Conservation (phyloP, 2,113 vertebrate genomes). For the Psophia crepitans region DNA sequence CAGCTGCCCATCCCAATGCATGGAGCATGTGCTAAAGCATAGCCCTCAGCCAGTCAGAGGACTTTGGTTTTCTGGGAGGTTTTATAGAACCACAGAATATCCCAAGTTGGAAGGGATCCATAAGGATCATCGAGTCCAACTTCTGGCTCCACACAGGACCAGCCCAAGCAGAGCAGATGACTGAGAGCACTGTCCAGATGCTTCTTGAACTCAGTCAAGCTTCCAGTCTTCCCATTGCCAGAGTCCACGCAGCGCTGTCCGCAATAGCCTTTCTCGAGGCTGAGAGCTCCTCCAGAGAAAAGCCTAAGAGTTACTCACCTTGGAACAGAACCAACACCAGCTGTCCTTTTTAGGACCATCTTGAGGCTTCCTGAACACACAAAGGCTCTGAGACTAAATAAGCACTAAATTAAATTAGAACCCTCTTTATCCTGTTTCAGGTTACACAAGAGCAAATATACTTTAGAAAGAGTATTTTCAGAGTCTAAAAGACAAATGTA, state of each 20-base stretch:
- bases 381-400: not conserved
- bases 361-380: not conserved
- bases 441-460: not conserved
- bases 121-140: no score
- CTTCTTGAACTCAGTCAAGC: no score
- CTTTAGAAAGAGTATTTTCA: not conserved
- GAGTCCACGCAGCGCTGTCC: not conserved
- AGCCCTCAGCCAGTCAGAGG: not conserved
- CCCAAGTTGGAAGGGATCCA: no score
- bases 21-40: not conserved
- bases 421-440: not conserved
- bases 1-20: not conserved
- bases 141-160: no score
- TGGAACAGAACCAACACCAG: not conserved
- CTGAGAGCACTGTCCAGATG: no score
- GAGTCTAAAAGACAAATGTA: not conserved
- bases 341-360: not conserved
- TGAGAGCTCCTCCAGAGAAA: not conserved
- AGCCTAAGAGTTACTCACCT: not conserved
- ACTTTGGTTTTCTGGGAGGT: not conserved
- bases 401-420: not conserved
- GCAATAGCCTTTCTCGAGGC: not conserved
- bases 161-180: no score
- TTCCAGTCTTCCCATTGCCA: not conserved
- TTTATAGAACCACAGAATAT: no score